Evolutionary conservation across 2,888 invertebrate genomes (phyloP).

Genomic region (Tachystola acroxantha): DNA sequence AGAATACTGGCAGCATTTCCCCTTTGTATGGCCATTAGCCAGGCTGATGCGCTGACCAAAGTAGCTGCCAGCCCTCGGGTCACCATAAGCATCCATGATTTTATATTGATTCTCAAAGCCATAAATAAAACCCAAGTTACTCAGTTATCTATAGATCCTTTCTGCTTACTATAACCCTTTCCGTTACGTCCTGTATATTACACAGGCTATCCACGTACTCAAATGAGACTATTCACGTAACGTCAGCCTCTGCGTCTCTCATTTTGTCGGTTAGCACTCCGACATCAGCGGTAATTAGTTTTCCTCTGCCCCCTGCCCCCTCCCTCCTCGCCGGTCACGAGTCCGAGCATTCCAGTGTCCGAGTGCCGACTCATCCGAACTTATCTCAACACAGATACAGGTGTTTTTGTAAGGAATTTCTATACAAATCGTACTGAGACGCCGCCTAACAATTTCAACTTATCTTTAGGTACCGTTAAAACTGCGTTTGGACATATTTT

Average conservation of each 20-base stretch:
- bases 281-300: conserved; percentile 56
- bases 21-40: too few relatives aligned
- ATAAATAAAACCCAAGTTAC: too few relatives aligned
- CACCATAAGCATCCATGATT: too few relatives aligned
- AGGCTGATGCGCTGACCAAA: too few relatives aligned
- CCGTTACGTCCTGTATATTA: too few relatives aligned
- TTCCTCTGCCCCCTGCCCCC: conserved; percentile 23
- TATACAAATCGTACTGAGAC: conserved; percentile 45
- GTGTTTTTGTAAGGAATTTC: conserved; percentile 48
- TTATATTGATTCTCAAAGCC: too few relatives aligned
- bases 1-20: too few relatives aligned
- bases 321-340: conserved; percentile 42
- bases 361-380: conserved; percentile 53
- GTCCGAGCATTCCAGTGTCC: conserved; percentile 44
- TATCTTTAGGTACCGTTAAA: not conserved
- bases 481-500: not conserved
- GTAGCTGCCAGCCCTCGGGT: too few relatives aligned
- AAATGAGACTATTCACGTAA: not conserved
- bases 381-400: conserved; percentile 47
- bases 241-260: conserved; percentile 6
- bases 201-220: too few relatives aligned
- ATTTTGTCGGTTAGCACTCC: conserved; percentile 19
- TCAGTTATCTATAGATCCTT: too few relatives aligned
- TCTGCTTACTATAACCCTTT: too few relatives aligned
- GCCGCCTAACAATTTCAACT: conserved; percentile 7